These are phyloP conservation scores for Enteromius treurensis DNA, from an alignment of 2,797 vertebrate species.

Conservation along the genomic window DNA sequence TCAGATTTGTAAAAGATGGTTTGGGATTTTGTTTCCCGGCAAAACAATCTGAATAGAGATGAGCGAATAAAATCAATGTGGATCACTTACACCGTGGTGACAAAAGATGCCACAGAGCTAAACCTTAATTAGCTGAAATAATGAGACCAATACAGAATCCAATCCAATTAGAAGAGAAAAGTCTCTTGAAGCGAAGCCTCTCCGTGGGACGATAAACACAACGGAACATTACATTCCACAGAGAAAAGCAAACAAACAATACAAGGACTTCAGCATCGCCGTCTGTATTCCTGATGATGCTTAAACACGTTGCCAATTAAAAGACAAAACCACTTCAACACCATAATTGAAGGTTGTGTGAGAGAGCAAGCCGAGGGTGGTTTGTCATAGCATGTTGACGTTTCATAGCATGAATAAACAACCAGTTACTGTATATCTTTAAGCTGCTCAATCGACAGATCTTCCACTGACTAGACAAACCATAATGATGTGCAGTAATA, in stretches of 20 bases:
- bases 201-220: slow-evolving; percentile 13
- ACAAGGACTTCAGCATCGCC: slow-evolving; percentile 8
- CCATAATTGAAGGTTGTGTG: neutral
- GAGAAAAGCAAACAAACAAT: slow-evolving; percentile 21
- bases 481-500: slow-evolving; percentile 22
- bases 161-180: slow-evolving; percentile 53
- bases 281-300: slow-evolving; percentile 7
- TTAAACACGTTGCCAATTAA: slow-evolving; percentile 31
- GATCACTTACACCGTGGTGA: slow-evolving; percentile 74
- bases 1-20: slow-evolving; percentile 43
- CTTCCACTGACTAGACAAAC: slow-evolving; percentile 27
- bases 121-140: slow-evolving; percentile 75
- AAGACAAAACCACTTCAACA: slow-evolving; percentile 7
- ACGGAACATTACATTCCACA: neutral
- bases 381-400: neutral
- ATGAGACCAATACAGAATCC: slow-evolving; percentile 67
- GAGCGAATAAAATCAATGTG: slow-evolving; percentile 73
- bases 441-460: slow-evolving; percentile 13
- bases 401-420: slow-evolving; percentile 12
- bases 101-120: slow-evolving; percentile 69
- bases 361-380: neutral
- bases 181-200: slow-evolving; percentile 49
- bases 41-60: slow-evolving; percentile 71
- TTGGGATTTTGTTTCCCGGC: slow-evolving; percentile 62
- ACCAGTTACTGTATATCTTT: neutral